A percentile compares a stretch with the other conserved stretches of the same genome.
These are phyloP conservation scores for Eugnorisma glareosa DNA, from an alignment of 2,888 invertebrate species.

Conservation along the genomic window DNA sequence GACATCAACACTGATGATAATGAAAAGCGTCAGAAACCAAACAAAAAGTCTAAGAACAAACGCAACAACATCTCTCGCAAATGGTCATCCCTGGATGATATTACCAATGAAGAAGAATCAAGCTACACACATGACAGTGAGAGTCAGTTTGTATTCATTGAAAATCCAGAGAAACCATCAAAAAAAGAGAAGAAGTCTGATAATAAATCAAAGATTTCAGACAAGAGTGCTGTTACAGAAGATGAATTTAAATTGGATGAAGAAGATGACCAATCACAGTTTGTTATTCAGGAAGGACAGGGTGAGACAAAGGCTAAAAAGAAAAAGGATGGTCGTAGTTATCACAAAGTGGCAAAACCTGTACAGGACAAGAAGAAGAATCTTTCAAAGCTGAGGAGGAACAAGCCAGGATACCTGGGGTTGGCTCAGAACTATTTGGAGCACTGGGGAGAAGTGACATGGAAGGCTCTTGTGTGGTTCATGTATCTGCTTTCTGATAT, in stretches of 20 bases:
- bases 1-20: slow-evolving; percentile 85
- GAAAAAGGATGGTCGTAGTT: slow-evolving; percentile 87
- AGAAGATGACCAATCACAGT: slow-evolving; percentile 80
- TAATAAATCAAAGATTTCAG: slow-evolving; percentile 76
- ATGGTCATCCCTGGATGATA: slow-evolving; percentile 91
- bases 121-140: slow-evolving; percentile 79
- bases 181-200: slow-evolving; percentile 85
- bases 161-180: slow-evolving; percentile 83
- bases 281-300: slow-evolving; percentile 83
- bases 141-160: slow-evolving; percentile 88
- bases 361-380: slow-evolving; percentile 87
- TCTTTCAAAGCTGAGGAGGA: slow-evolving; percentile 83
- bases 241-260: slow-evolving; percentile 81
- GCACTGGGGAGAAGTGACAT: slow-evolving; percentile 90
- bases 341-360: slow-evolving; percentile 81
- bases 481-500: slow-evolving; percentile 95
- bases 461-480: slow-evolving; percentile 94
- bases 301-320: slow-evolving; percentile 82
- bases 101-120: slow-evolving; percentile 84
- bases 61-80: slow-evolving; percentile 87
- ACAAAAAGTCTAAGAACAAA: slow-evolving; percentile 86
- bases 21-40: slow-evolving; percentile 83
- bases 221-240: slow-evolving; percentile 76
- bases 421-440: slow-evolving; percentile 86
- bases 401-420: slow-evolving; percentile 86